Conservation (phyloP, 2,888 invertebrate genomes). For the Ormyrus thymus region DNA sequence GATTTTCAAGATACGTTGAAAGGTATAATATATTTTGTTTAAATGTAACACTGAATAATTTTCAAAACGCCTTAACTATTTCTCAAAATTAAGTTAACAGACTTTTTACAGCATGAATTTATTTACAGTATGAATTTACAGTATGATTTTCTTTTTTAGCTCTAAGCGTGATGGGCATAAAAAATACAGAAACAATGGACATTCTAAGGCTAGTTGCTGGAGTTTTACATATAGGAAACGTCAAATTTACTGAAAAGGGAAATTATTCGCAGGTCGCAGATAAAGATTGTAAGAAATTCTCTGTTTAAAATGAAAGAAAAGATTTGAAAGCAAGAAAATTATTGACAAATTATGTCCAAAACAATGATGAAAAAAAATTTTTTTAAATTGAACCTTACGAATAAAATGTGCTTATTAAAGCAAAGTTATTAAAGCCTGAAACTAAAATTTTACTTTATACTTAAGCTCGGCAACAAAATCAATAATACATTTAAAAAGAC, state of each 20-base stretch:
- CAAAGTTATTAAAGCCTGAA: no score
- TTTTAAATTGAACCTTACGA: no score
- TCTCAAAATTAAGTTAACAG: neutral
- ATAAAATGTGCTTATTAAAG: no score
- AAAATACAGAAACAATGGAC: constrained; percentile 76
- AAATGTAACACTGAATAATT: neutral
- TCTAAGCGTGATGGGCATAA: constrained; percentile 80
- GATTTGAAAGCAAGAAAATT: no score
- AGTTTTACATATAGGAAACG: constrained; percentile 81
- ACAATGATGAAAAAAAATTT: no score
- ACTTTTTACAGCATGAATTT: neutral
- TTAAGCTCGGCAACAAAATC: no score
- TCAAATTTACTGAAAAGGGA: constrained; percentile 78
- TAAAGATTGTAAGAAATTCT: constrained; percentile 76
- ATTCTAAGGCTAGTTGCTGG: constrained; percentile 79
- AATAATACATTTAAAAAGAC: no score
- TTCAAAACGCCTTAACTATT: neutral
- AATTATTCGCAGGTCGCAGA: constrained; percentile 78
- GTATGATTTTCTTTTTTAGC: constrained; percentile 72
- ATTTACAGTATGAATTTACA: constrained; percentile 5
- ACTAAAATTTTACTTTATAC: no score
- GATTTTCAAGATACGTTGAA: constrained; percentile 81
- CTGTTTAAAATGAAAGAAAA: neutral
- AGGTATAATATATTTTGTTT: constrained; percentile 64
- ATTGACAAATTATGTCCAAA: no score